Base-by-base conservation (phyloP, 53 echinoderm and acorn worm genomes). In the Pentamera pediparva region DNA sequence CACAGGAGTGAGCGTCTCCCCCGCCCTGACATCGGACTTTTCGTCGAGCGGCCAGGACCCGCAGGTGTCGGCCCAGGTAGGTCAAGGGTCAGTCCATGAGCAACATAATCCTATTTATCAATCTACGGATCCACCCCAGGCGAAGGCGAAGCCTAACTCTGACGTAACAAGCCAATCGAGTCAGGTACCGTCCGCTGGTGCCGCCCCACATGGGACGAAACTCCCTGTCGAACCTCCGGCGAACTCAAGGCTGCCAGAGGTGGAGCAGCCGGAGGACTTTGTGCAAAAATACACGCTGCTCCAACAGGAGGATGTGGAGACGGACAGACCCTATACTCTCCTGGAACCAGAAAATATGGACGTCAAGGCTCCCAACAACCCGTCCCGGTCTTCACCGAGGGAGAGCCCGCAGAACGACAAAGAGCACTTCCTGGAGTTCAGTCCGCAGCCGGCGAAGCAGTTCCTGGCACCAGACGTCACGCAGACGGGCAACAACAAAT, bases 1-100 rank as follows among this genome's bases (percentile, higher is more conserved):
- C 53, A 83, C 83, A 4, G 83, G 83, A 4, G 76, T 83, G 38
- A 83, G 69, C 32, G 62, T 77, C 32, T 75, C 83, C 15, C 76
- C 83, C 5, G 76, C 83, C 3, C 28, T 67, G 67, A 67, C 67
- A 21, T 67, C 67, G 30, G 45, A 67, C 17, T 67, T 47, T 12
- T 2, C 21, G 1, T 67, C 67, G 11, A 45, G 45, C 12, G 26
- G 3, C 6, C 40, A 27, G 41, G 67, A 67, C n/a, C 25, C 29
- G 12, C 39, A 37, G 11, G 67, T 40, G 20, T 26, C 67, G 12
- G 43, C 45, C 67, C 48, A 67, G 11, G 67, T n/a, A n/a, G n/a
- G 18, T 17, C 39, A 37, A 12, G 67, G 67, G 20, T 26, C 67
- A 21, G 43, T 67, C 67, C 48, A 67, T 25, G 67, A 67, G 3